phyloP scores from a whole-genome alignment of 35 echinoderm and acorn worm species.

The Ophioderma brevispina region DNA sequence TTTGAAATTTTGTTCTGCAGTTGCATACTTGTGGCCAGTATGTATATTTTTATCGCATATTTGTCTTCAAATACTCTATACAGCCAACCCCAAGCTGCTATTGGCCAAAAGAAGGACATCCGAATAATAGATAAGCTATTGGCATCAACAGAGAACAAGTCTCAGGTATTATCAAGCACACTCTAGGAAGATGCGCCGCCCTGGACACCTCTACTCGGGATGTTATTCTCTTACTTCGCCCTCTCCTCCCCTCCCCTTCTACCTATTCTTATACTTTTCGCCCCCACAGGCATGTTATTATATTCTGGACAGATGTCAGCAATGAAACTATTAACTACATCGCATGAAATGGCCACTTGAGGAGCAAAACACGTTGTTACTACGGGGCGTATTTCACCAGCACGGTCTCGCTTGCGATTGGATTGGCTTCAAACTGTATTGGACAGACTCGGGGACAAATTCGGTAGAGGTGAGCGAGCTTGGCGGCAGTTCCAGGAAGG shows the following conservation, averaged over 20 bases:
- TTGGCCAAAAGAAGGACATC: background rate
- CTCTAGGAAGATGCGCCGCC: slow-evolving; percentile 81
- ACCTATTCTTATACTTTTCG: too few relatives aligned
- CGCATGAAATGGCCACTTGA: slow-evolving; percentile 36
- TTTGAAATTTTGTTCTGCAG: too few relatives aligned
- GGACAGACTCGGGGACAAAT: slow-evolving; percentile 92
- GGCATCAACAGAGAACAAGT: background rate
- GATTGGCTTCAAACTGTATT: slow-evolving; percentile 91
- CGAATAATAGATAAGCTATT: background rate
- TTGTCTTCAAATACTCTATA: too few relatives aligned
- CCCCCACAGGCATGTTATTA: too few relatives aligned
- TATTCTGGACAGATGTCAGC: slow-evolving; percentile 94
- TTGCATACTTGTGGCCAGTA: too few relatives aligned
- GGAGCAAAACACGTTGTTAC: slow-evolving; percentile 66
- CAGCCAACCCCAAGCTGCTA: background rate
- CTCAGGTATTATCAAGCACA: background rate
- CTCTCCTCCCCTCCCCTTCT: too few relatives aligned
- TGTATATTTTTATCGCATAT: background rate
- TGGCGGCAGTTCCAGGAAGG: slow-evolving; percentile 88
- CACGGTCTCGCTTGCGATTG: slow-evolving; percentile 95
- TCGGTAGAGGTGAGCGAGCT: slow-evolving; percentile 91
- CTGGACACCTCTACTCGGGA: slow-evolving; percentile 76
- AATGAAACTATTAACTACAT: slow-evolving; percentile 77
- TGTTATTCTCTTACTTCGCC: too few relatives aligned
- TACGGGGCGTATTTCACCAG: slow-evolving; percentile 72